These are phyloP conservation scores for Eupsittula cactorum DNA, from an alignment of 2,113 vertebrate genomes.

Conservation along the genomic window DNA sequence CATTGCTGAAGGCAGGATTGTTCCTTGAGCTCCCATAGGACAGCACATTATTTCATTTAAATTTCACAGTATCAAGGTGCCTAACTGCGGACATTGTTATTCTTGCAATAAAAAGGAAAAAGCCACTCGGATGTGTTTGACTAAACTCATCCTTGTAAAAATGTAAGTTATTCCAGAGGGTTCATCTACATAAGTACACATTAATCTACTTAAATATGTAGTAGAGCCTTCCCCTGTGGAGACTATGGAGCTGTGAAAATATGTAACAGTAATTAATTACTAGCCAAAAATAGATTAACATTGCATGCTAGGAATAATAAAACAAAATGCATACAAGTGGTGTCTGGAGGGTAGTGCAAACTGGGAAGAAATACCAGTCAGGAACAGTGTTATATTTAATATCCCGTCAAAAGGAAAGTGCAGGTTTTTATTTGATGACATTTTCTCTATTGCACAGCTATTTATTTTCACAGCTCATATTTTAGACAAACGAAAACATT, in stretches of 20 bases:
- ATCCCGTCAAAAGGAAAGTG: neutral
- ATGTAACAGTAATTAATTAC: constrained; percentile 70
- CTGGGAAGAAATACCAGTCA: neutral
- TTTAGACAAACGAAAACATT: constrained; percentile 28
- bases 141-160: constrained; percentile 39
- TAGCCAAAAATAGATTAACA: constrained; percentile 36
- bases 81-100: neutral
- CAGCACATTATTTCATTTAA: neutral
- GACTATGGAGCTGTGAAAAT: constrained; percentile 42
- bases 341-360: neutral
- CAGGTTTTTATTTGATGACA: neutral
- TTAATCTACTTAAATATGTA: constrained; percentile 48
- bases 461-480: constrained; percentile 20
- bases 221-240: constrained; percentile 45
- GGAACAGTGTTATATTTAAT: neutral
- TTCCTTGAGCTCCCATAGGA: neutral
- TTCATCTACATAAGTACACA: constrained; percentile 58
- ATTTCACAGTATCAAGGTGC: neutral
- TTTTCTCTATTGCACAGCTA: neutral
- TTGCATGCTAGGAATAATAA: constrained; percentile 39
- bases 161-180: constrained; percentile 50
- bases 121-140: neutral
- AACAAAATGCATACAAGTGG: neutral
- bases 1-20: neutral
- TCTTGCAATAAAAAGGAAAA: neutral